A percentile compares a stretch with the other conserved stretches of the same genome.
Conservation (phyloP, 2,113 vertebrate species). For the Danio rerio region GRCz12tu NC_133177.1:48988501-48989000, state of each 20-base stretch:
- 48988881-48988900: background rate
- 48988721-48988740: background rate
- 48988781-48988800: background rate
- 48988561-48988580: constrained; percentile 61
- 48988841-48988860: background rate
- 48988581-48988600: constrained; percentile 56
- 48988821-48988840: background rate
- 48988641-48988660: constrained; percentile 7
- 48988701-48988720: background rate
- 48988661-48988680: constrained; percentile 17
- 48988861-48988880: background rate
- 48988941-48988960: too few relatives aligned
- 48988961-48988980: too few relatives aligned
- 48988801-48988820: background rate
- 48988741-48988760: background rate
- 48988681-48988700: constrained; percentile 6
- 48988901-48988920: background rate
- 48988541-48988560: constrained; percentile 61
- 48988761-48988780: background rate
- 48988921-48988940: too few relatives aligned
- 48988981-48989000: too few relatives aligned
- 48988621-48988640: constrained; percentile 5
- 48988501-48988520: constrained; percentile 38
- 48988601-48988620: constrained; percentile 7
- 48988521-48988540: constrained; percentile 58